Base-by-base conservation (phyloP, 2,888 invertebrate species). In the Drosophila villosipedis region DNA sequence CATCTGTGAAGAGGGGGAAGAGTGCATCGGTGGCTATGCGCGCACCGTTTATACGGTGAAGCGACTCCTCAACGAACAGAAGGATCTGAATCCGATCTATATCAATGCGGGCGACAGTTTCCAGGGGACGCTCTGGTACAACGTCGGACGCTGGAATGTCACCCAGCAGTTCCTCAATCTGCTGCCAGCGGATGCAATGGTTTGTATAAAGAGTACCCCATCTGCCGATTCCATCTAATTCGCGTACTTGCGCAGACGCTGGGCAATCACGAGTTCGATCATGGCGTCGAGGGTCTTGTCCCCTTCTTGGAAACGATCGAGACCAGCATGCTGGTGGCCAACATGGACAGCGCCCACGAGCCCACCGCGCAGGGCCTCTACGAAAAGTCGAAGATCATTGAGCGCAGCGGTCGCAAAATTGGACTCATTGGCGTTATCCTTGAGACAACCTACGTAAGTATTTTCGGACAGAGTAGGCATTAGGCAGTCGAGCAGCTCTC, bases 191-290 rank as follows among this genome's bases (percentile, higher is more conserved):
- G 97, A 97, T 91, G 97, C 95, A 1, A 96, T 96, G 94, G 96
- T 96, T 93, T 49, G 71, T 65, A 4, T 31, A 5, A 41, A 41
- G 14, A 4, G 4, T 2, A 22, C n/a, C 22, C 14, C 25, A 47
- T 22, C 14, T n/a, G 1, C 16, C 10, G 0, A 12, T 47, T 2
- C 1, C 9, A 50, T 3, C 19, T n/a, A n/a, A 55, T 14, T 1
- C 19, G 2, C 14, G 6, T 16, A 22, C 31, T 16, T 43, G 10
- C 16, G 22, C 91, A 97, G 97, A 96, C 96, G 0, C 91, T 97
- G 12, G 98, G 97, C 1, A 97, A 97, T 92, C 97, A 98, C 86
- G 98, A 98, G 92, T 98, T 98, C 87, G 98, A 98, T 91, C 95
- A 96, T 83, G 95, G 95, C 4, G 94, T 97, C 2, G 95, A 93